phyloP scores from a whole-genome alignment of 1,140 invertebrate genomes.

The Drosophila tropicalis region DNA sequence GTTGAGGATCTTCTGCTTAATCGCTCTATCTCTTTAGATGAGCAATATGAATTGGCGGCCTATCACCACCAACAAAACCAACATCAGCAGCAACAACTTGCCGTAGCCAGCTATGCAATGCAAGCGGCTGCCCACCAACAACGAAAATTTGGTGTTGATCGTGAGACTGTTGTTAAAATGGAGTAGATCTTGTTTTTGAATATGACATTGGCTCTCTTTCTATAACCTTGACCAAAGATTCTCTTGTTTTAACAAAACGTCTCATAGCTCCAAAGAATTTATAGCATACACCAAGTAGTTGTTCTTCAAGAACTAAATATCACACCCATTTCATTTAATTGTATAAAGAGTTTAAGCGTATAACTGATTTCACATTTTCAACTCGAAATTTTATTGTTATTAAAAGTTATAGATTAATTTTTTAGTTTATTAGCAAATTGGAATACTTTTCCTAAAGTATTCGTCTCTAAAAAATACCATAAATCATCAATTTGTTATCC shows the following conservation, averaged over 20 bases:
- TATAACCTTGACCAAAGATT: conserved; percentile 63
- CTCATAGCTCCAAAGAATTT: conserved; percentile 78
- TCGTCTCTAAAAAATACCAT: background rate
- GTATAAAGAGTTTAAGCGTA: conserved; percentile 61
- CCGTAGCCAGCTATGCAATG: conserved; percentile 55
- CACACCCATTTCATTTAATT: conserved; percentile 15
- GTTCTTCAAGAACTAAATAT: conserved; percentile 65
- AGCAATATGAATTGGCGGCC: conserved; percentile 65
- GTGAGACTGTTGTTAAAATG: conserved; percentile 79
- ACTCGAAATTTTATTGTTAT: conserved; percentile 67
- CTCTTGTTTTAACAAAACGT: conserved; percentile 64
- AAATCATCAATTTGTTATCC: conserved; percentile 39
- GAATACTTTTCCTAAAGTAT: conserved; percentile 3
- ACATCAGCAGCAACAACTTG: conserved; percentile 65
- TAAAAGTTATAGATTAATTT: conserved; percentile 56
- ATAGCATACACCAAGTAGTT: conserved; percentile 49
- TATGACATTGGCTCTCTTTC: background rate
- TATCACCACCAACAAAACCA: conserved; percentile 61
- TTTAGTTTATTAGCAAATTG: conserved; percentile 21
- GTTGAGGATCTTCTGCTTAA: conserved; percentile 64
- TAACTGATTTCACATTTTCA: conserved; percentile 48
- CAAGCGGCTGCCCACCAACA: conserved; percentile 62
- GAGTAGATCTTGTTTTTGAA: conserved; percentile 38
- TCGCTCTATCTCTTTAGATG: conserved; percentile 63
- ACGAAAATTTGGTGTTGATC: conserved; percentile 67